Conservation (phyloP, 2,888 invertebrate species). For the Andrena dorsata region DNA sequence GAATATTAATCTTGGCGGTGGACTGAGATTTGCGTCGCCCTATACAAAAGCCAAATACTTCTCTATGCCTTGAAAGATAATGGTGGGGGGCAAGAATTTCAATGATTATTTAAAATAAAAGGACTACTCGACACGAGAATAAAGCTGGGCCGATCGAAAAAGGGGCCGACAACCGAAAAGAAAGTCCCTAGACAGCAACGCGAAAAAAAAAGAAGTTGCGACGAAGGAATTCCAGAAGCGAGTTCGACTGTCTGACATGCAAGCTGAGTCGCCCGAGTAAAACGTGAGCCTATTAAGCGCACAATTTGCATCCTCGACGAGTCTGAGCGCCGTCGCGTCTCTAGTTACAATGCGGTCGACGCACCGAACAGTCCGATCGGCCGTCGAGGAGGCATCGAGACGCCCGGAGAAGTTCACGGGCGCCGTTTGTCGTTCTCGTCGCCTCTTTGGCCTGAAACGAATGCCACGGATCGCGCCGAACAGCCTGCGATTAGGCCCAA, state of each 20-base stretch:
- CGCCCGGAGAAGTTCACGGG: conserved; percentile 32
- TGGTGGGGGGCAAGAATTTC: too few relatives aligned
- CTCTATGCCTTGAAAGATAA: too few relatives aligned
- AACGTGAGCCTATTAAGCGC: conserved; percentile 68
- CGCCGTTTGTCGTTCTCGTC: conserved; percentile 20
- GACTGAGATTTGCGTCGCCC: too few relatives aligned
- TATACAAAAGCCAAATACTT: too few relatives aligned
- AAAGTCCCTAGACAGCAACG: background rate
- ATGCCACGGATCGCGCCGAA: conserved; percentile 32
- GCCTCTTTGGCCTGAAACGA: conserved; percentile 13
- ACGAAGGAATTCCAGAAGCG: conserved; percentile 37
- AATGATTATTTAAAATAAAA: background rate
- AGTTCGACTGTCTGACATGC: conserved; percentile 33
- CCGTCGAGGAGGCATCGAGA: conserved; percentile 22
- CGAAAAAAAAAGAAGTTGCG: background rate
- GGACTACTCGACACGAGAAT: background rate
- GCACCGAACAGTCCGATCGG: conserved; percentile 57
- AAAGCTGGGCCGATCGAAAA: background rate
- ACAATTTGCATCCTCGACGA: conserved; percentile 73
- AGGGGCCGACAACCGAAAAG: background rate
- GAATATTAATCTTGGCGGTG: too few relatives aligned
- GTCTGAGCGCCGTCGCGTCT: conserved; percentile 59
- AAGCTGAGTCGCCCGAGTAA: conserved; percentile 38
- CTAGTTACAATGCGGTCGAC: conserved; percentile 67
- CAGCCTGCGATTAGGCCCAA: conserved; percentile 50